Evolutionary conservation across 2,797 vertebrate species (phyloP).

Genomic region (Buceros bicornis): DNA sequence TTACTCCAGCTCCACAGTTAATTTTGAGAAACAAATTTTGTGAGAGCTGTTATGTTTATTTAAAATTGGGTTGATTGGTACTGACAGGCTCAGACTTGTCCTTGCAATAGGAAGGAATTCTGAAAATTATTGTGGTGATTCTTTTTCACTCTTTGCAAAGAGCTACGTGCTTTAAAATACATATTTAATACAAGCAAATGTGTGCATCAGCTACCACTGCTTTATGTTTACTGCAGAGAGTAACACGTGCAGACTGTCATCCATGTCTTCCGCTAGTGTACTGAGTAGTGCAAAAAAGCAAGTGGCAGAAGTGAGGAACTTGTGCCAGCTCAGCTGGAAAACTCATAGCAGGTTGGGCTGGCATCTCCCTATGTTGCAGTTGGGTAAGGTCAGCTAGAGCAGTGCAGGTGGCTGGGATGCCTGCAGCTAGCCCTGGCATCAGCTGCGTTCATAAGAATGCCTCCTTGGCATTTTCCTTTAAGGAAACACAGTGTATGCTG

Average conservation of each 20-base stretch:
- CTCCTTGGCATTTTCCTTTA: background rate
- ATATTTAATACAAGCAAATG: background rate
- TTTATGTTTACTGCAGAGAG: background rate
- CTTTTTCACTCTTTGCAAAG: background rate
- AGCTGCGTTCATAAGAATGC: background rate
- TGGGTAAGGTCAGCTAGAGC: background rate
- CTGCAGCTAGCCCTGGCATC: background rate
- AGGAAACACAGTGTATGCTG: background rate
- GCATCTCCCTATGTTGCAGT: rapidly evolving
- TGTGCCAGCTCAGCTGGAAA: rapidly evolving
- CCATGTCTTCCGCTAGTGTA: background rate
- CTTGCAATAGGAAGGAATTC: background rate
- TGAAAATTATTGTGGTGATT: background rate
- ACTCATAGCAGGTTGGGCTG: background rate
- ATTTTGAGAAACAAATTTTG: slow-evolving; percentile 34
- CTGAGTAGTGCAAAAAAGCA: background rate
- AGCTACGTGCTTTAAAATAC: background rate
- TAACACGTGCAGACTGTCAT: background rate
- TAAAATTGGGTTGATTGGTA: background rate
- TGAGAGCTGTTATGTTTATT: background rate
- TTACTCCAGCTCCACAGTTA: background rate
- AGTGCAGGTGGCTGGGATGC: background rate
- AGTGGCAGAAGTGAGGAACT: background rate
- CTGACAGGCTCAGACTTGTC: slow-evolving; percentile 2
- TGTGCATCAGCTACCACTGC: background rate